phyloP scores from a whole-genome alignment of 2,113 vertebrate species.

The Rhinichthys klamathensis region DNA sequence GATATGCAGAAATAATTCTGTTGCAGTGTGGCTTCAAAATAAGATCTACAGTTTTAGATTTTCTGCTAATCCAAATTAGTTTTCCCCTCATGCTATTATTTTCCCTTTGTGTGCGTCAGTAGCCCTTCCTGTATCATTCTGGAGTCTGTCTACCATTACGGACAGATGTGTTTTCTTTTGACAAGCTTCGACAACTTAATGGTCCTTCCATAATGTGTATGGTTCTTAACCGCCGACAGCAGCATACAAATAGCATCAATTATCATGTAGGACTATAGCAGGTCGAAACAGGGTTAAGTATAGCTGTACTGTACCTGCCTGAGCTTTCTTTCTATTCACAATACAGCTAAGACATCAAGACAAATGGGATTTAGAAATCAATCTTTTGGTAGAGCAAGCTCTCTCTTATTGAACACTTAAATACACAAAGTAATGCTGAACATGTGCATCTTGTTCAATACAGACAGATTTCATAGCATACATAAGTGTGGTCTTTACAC shows the following conservation, averaged over 20 bases:
- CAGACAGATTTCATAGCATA: not conserved
- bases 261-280: slow-evolving; percentile 37
- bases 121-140: slow-evolving; percentile 35
- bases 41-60: slow-evolving; percentile 2
- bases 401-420: slow-evolving; percentile 10
- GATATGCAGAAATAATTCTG: not conserved
- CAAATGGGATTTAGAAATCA: slow-evolving; percentile 42
- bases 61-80: slow-evolving; percentile 6
- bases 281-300: slow-evolving; percentile 51
- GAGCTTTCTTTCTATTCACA: not conserved
- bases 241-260: slow-evolving; percentile 53
- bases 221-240: slow-evolving; percentile 19
- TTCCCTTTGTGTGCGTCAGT: not conserved
- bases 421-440: slow-evolving; percentile 12
- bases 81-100: slow-evolving; percentile 31
- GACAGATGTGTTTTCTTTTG: slow-evolving; percentile 48
- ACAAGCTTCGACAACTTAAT: slow-evolving; percentile 54
- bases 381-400: not conserved
- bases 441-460: slow-evolving; percentile 9
- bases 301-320: slow-evolving; percentile 25
- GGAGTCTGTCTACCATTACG: slow-evolving; percentile 40
- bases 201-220: slow-evolving; percentile 32
- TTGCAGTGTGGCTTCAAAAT: slow-evolving; percentile 13
- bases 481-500: not conserved
- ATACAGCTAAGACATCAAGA: slow-evolving; percentile 41